These are phyloP conservation scores for Platycheirus albimanus DNA, from an alignment of 2,888 invertebrate species.

Conservation along the genomic window DNA sequence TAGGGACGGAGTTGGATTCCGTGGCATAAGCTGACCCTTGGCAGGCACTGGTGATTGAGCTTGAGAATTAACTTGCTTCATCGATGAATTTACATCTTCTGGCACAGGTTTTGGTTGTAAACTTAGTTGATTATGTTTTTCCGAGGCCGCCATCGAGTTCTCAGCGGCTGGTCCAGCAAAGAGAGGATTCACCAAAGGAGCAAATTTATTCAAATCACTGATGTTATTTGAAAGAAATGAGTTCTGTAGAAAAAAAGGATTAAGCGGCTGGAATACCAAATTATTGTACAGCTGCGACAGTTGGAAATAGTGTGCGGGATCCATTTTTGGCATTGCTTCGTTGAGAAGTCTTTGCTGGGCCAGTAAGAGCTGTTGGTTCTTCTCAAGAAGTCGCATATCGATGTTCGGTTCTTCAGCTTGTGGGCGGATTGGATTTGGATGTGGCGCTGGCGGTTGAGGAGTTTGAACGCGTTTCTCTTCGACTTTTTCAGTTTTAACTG, in stretches of 20 bases:
- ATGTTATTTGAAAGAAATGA: slow-evolving; percentile 83
- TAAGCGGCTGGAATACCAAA: slow-evolving; percentile 85
- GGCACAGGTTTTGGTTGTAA: slow-evolving; percentile 29
- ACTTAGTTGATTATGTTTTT: slow-evolving; percentile 46
- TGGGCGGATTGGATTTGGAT: background rate
- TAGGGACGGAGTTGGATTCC: slow-evolving; percentile 70
- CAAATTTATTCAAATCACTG: slow-evolving; percentile 86
- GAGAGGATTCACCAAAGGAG: slow-evolving; percentile 82
- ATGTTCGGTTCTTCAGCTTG: slow-evolving; percentile 73
- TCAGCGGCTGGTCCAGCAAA: slow-evolving; percentile 69
- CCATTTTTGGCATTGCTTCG: slow-evolving; percentile 85
- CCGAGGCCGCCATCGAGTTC: slow-evolving; percentile 27
- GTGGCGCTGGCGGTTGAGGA: slow-evolving; percentile 2
- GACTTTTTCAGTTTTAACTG: slow-evolving; percentile 76
- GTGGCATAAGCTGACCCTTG: slow-evolving; percentile 56
- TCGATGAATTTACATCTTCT: slow-evolving; percentile 36
- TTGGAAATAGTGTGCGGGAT: slow-evolving; percentile 85
- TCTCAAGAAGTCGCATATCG: slow-evolving; percentile 83
- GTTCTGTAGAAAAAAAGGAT: slow-evolving; percentile 87
- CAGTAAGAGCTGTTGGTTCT: slow-evolving; percentile 85
- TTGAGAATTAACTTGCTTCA: slow-evolving; percentile 43
- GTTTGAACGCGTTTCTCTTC: slow-evolving; percentile 68
- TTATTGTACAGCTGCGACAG: slow-evolving; percentile 86
- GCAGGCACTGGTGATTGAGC: slow-evolving; percentile 64
- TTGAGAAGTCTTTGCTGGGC: slow-evolving; percentile 88